Percentiles rank a stretch among this genome's conserved stretches.
phyloP scores from a whole-genome alignment of 1,140 invertebrate species.

The Plectrocnemia conspersa region DNA sequence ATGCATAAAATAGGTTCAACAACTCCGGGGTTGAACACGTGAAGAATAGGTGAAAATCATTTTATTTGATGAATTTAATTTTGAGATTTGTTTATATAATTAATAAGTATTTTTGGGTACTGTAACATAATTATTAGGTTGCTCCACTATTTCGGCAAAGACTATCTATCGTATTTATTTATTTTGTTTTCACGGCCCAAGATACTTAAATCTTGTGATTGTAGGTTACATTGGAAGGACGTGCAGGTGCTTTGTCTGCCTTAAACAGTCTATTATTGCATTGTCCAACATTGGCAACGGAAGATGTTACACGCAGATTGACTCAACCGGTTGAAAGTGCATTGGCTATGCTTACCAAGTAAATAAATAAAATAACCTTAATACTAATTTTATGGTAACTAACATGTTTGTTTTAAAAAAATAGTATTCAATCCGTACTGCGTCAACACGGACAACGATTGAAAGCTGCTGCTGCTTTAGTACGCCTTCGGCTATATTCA shows the following conservation, averaged over 20 bases:
- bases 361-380: conserved; percentile 48
- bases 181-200: too few species aligned
- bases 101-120: too few species aligned
- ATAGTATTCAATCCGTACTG: conserved; percentile 76
- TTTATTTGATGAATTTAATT: too few species aligned
- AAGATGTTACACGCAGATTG: conserved; percentile 85
- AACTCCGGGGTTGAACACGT: too few species aligned
- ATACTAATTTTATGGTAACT: neutral
- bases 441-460: conserved; percentile 91
- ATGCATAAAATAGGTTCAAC: too few species aligned
- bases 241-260: conserved; percentile 91
- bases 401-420: too few species aligned
- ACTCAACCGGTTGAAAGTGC: conserved; percentile 88
- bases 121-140: too few species aligned
- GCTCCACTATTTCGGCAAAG: conserved; percentile 12
- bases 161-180: conserved; percentile 11
- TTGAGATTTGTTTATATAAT: too few species aligned
- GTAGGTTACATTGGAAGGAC: conserved; percentile 86
- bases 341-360: conserved; percentile 91
- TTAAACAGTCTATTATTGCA: conserved; percentile 91
- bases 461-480: conserved; percentile 89
- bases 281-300: conserved; percentile 85
- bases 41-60: too few species aligned
- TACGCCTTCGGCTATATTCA: conserved; percentile 84
- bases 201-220: too few species aligned